Conservation (phyloP, 2,113 vertebrate species). For the Cacatua alba region DNA sequence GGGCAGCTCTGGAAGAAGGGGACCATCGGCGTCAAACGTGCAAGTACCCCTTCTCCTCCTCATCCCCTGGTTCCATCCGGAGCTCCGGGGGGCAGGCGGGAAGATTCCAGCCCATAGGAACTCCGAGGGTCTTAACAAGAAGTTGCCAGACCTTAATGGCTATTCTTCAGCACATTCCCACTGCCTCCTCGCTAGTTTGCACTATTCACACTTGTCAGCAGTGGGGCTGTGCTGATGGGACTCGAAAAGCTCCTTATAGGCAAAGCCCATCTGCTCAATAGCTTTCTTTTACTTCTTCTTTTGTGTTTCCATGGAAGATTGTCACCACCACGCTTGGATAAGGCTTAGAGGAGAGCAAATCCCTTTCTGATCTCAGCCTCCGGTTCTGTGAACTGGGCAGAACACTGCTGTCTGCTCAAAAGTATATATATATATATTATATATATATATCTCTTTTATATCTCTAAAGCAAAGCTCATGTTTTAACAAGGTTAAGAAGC, state of each 20-base stretch:
- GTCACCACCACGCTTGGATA: neutral
- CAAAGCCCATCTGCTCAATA: neutral
- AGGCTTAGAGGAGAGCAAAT: neutral
- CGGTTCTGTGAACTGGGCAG: conserved; percentile 11
- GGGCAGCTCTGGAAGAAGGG: neutral
- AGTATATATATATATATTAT: neutral
- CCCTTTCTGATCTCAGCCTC: neutral
- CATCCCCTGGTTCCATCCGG: neutral
- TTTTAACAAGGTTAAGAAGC: neutral
- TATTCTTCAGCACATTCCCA: neutral
- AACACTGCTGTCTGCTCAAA: neutral
- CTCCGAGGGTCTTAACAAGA: neutral
- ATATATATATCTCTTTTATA: neutral
- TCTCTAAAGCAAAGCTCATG: neutral
- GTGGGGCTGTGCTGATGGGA: conserved; percentile 15
- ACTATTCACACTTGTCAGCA: conserved; percentile 57
- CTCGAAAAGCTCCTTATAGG: neutral
- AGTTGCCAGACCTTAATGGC: neutral
- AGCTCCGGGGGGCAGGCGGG: neutral
- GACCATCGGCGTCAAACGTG: neutral
- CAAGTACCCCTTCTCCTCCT: neutral
- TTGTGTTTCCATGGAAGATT: neutral
- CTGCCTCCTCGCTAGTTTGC: conserved; percentile 56
- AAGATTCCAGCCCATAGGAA: neutral
- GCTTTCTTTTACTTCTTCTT: neutral